Base-by-base conservation (phyloP, 2,888 invertebrate genomes). In the Mellilla xanthometata region DNA sequence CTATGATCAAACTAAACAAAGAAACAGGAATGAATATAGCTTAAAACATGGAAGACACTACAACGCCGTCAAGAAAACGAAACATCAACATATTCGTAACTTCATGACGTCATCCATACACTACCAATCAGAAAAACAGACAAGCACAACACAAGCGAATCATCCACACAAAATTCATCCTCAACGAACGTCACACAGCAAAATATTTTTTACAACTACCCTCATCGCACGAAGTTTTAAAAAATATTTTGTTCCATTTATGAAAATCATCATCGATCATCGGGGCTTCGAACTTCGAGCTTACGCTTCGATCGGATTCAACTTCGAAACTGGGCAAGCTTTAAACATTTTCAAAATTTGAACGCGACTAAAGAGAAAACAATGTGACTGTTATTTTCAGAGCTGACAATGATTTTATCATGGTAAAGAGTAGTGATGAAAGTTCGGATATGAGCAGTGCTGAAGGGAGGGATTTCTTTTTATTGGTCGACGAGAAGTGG, bases 401-500 rank as follows among this genome's bases (percentile, higher is more conserved):
- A 86, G 68, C 71, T 61, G 71, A 63, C 76, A 82, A 76, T 66
- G 71, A 77, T 63, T 85, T 81, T 80, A 68, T 76, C 56, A 76
- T 72, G 65, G 86, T 84, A 58, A 79, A 81, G 64, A 77, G 73
- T 81, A 84, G 81, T 76, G 86, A 87, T 54, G 84, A 81, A 49
- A 76, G 69, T 38, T 77, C 78, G 23, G 67, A 76, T 62, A 65
- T 73, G 39, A 74, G 73, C 63, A 77, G 76, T 66, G 76, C 68
- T 54, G 76, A 75, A 35, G 84, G 78, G 27, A 71, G 69, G 59
- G 81, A 86, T 54, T 84, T 77, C 72, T 82, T 79, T 76, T 76
- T 88, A 62, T 71, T 85, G 60, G 70, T 71, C 50, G 70, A 75
- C 56, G 54, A 59, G 19, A 28, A 27, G 52, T 86, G 88, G 88